A percentile compares a stretch with the other conserved stretches of the same genome.
These are phyloP conservation scores for Archaeoteleia sp. DNA, from an alignment of 2,888 invertebrate species.

Conservation along the genomic window DNA sequence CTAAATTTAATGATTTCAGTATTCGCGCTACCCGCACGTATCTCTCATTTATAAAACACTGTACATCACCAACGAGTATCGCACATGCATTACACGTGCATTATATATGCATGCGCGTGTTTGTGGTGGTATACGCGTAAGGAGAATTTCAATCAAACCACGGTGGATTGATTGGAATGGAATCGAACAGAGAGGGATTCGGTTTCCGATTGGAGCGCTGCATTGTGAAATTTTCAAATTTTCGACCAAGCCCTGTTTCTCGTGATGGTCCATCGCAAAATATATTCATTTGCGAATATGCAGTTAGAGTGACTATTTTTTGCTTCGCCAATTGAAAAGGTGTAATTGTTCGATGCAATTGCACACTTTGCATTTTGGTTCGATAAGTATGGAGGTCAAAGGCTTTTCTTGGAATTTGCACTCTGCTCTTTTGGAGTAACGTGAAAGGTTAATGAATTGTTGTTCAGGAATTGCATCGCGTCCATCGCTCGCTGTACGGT, in stretches of 20 bases:
- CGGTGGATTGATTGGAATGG: constrained; percentile 63
- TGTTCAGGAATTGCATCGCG: constrained; percentile 37
- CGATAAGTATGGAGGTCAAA: too few relatives aligned
- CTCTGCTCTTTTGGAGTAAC: constrained; percentile 27
- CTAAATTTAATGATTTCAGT: too few relatives aligned
- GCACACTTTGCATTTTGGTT: too few relatives aligned
- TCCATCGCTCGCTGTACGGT: constrained; percentile 44
- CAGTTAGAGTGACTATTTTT: too few relatives aligned
- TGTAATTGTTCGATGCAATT: too few relatives aligned
- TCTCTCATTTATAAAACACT: constrained; percentile 38
- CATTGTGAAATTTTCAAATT: constrained; percentile 60
- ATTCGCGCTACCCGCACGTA: constrained; percentile 7
- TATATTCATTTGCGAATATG: too few relatives aligned
- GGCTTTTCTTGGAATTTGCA: background rate
- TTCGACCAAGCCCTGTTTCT: constrained; percentile 35
- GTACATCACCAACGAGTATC: constrained; percentile 22
- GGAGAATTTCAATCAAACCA: constrained; percentile 66
- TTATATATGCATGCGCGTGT: constrained; percentile 43
- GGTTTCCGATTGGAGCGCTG: constrained; percentile 64
- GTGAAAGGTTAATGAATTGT: constrained; percentile 37
- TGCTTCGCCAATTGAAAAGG: too few relatives aligned
- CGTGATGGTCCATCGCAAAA: constrained; percentile 12
- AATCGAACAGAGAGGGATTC: constrained; percentile 65
- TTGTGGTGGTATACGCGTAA: constrained; percentile 54
- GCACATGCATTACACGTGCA: constrained; percentile 43